Evolutionary conservation across 2,888 invertebrate species (phyloP).

Genomic region (Pristionchus fissidentatus): DNA sequence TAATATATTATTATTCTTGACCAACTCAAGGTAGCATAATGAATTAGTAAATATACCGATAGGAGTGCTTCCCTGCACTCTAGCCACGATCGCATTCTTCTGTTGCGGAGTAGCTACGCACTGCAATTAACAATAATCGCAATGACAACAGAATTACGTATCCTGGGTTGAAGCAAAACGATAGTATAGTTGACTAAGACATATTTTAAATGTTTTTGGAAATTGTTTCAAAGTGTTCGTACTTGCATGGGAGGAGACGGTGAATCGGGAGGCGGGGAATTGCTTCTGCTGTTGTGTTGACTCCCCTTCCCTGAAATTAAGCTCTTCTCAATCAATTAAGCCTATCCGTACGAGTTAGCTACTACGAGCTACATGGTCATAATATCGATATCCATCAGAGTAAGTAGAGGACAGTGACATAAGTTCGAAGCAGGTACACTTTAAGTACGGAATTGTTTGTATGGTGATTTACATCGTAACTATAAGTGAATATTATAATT

Average conservation of each 20-base stretch:
- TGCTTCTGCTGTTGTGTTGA: conserved; percentile 35
- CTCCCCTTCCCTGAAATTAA: conserved; percentile 19
- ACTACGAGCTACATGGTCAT: too few relatives aligned
- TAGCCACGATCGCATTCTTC: conserved; percentile 58
- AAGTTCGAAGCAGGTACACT: too few relatives aligned
- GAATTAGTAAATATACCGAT: conserved; percentile 6
- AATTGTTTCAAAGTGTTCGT: not conserved
- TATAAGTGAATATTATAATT: not conserved
- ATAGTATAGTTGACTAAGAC: too few relatives aligned
- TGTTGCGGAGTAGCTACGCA: conserved; percentile 54
- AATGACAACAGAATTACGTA: not conserved
- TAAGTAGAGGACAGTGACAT: too few relatives aligned
- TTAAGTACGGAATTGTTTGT: not conserved
- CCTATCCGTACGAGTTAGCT: too few relatives aligned
- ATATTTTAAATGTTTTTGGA: too few relatives aligned
- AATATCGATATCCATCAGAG: too few relatives aligned
- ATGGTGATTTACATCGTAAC: not conserved
- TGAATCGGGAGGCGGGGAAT: conserved; percentile 30
- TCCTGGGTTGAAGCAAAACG: not conserved
- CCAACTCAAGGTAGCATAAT: not conserved
- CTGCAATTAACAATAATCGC: conserved; percentile 19
- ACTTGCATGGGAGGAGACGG: conserved; percentile 26
- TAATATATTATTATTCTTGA: not conserved
- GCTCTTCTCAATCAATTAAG: too few relatives aligned
- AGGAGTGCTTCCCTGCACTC: conserved; percentile 59